phyloP scores from a whole-genome alignment of 2,888 invertebrate genomes.

The Drosophila setosimentum region DNA sequence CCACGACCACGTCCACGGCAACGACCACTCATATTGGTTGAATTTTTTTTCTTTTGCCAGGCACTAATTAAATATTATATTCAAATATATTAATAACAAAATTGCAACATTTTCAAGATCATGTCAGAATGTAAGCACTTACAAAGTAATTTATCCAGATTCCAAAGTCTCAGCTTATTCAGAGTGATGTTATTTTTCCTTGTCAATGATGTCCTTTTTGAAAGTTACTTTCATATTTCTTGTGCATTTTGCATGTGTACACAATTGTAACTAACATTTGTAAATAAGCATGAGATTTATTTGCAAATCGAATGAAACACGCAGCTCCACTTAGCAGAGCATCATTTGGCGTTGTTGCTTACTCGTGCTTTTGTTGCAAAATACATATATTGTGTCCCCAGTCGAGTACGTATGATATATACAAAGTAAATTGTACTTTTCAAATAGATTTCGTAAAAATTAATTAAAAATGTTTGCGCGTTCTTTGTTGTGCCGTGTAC shows the following conservation, averaged over 20 bases:
- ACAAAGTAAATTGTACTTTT: background rate
- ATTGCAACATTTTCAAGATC: background rate
- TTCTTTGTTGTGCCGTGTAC: constrained; percentile 18
- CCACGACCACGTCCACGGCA: constrained; percentile 12
- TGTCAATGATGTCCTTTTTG: background rate
- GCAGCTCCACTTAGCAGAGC: background rate
- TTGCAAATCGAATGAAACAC: background rate
- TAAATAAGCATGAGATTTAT: constrained; percentile 12
- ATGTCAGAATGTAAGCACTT: background rate
- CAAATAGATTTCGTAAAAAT: background rate
- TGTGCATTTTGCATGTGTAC: background rate
- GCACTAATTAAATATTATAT: background rate
- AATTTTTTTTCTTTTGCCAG: background rate
- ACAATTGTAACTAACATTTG: background rate
- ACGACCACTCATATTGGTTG: constrained; percentile 25
- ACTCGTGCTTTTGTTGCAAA: background rate
- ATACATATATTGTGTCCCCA: background rate
- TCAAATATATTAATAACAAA: background rate
- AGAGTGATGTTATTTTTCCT: background rate
- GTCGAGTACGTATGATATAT: too few relatives aligned
- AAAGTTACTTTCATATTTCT: background rate
- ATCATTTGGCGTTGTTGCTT: background rate
- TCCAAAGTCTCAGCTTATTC: background rate
- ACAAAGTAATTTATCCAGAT: background rate
- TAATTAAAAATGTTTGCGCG: constrained; percentile 21